Base-by-base conservation (phyloP, 2,797 vertebrate genomes). In the Knipowitschia caucasica region DNA sequence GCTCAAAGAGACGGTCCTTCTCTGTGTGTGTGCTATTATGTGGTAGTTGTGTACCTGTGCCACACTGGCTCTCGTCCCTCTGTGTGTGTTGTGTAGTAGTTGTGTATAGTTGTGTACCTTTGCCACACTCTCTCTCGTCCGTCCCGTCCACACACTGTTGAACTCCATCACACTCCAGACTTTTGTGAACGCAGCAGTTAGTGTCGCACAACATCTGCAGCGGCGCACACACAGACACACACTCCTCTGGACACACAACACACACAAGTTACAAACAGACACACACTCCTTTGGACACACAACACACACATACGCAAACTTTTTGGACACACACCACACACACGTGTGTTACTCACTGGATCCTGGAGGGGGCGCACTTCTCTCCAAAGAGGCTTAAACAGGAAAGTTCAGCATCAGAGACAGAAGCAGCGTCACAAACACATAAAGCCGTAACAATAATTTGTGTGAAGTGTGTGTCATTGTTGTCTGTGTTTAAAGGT, bases 91-190 rank as follows among this genome's bases (percentile, higher is more conserved):
- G 15, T 27, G 3, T 4, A n/a, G 23, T 2, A 45, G 20, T 17
- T 40, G 50, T 27, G 29, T 15, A 46, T 25, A 20, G 62, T 83
- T 92, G 83, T 23, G 2, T 10, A 98, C 95, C 63, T 56, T 67
- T 75, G 14, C 69, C 80, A 84, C 95, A 98, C 59, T 63, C 58
- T 1, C 71, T 34, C 77, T 98, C 95, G 0, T 97, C 95, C 0
- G 92, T 89, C 14, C 67, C 79, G 3, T 95, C 88, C 0, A 18
- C 63, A 71, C 95, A 98, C 40, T 98, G 92, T 0, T 2, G 4
- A n/a, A 75, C 70, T 2, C 84, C 88, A 14, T 98, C 96, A 61
- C 96, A 98, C 74, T 95, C 93, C 73, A 92, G 71, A 62, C 71
- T 84, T 34, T 71, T 71, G 27, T 95, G 86, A 29, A 98, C 75